Evolutionary conservation across 1,140 invertebrate genomes (phyloP), one percentile per base, ranked within the genome.

Genomic region (Araneus ventricosus): DNA sequence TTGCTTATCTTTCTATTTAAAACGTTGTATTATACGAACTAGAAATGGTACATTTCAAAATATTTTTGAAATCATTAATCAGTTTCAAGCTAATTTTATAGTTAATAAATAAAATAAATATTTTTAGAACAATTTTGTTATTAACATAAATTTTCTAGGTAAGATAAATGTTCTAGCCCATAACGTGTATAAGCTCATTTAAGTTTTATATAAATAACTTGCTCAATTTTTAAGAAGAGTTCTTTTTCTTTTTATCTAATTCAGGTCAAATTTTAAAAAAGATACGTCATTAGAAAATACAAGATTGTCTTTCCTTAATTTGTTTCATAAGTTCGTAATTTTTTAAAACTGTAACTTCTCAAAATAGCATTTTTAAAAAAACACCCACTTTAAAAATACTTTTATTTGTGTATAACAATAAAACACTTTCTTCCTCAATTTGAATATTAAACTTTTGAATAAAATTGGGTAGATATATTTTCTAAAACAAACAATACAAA

Each of bases 221-320:
- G 6, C 63, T 67, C n/a, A 75, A 75, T 20, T 75, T 75, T 75
- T 34, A 75, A 17, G 70, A 75, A 34, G 14, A 37, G 10, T 67
- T 27, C 7, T 67, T 67, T 75, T 70, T 63, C n/a, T 34, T 75
- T 75, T 5, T 14, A 34, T 20, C 70, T 75, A 75, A 75, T 75
- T 75, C 30, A 34, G 70, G 10, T 37, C 20, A 34, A 75, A 75
- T 34, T 75, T 75, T 37, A 37, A 75, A 6, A 75, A 75, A 75
- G 10, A 34, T 75, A 24, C 7, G n/a, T 37, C 30, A 75, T 37
- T 75, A 75, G 70, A 75, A 75, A 75, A 75, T 75, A 75, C 34
- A 34, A 37, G 70, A 75, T 75, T 75, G 70, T 75, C 70, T 75
- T 34, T 37, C 20, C 27, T 75, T 75, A 37, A 75, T 20, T 75